Conservation (phyloP, 2,113 vertebrate genomes). For the Scomber colias region DNA sequence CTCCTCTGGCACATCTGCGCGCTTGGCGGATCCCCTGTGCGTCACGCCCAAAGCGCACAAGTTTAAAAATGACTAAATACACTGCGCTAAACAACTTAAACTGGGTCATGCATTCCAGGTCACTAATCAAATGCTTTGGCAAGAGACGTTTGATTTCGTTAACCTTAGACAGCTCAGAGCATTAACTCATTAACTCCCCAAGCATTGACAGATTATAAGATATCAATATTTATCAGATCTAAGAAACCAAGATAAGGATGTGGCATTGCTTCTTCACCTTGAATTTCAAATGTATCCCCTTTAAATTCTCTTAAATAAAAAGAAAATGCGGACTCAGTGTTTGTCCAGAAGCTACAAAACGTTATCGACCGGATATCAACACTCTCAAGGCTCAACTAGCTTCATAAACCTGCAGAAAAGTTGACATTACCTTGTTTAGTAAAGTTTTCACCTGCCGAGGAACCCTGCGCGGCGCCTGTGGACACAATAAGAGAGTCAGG, state of each 20-base stretch:
- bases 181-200: neutral
- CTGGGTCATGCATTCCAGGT: slow-evolving; percentile 17
- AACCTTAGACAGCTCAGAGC: neutral
- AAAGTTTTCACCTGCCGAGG: slow-evolving; percentile 79
- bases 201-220: no score
- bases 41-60: slow-evolving; percentile 62
- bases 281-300: neutral
- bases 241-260: neutral
- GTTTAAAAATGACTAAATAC: slow-evolving; percentile 6
- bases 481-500: slow-evolving; percentile 12
- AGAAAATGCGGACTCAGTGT: no score
- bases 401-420: neutral
- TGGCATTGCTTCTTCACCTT: neutral
- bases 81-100: slow-evolving; percentile 12
- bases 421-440: slow-evolving; percentile 71
- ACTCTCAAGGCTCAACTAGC: neutral
- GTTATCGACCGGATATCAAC: no score
- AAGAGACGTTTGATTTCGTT: neutral
- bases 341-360: no score
- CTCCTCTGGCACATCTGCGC: slow-evolving; percentile 58
- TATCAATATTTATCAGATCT: neutral
- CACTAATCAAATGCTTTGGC: neutral
- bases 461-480: slow-evolving; percentile 78
- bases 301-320: neutral
- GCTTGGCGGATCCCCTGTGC: slow-evolving; percentile 51